Base-by-base conservation (phyloP, 2,113 vertebrate species). In the Dromaius novaehollandiae region DNA sequence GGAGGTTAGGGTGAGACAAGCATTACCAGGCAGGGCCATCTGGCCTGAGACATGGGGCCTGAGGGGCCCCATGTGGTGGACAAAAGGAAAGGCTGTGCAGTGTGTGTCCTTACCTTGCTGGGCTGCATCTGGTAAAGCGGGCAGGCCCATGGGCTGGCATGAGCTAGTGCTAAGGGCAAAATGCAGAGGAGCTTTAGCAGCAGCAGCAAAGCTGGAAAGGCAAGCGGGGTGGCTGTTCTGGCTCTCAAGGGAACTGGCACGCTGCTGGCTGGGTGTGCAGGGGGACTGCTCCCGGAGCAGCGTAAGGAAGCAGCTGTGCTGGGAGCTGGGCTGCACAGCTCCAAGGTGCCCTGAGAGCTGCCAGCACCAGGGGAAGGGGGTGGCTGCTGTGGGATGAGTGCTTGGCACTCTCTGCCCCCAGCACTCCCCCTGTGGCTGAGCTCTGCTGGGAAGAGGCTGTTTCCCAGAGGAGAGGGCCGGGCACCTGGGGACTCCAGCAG, bases 121-220 rank as follows among this genome's bases (percentile, higher is more conserved):
- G 77, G 97, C 95, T 22, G 95, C 84, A 87, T 97, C 97, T 46
- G 96, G 91, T 64, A 75, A 70, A 66, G 86, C 44, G 60, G 74
- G 75, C 22, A 97, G 89, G 60, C 95, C 92, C 91, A 96, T 96
- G 55, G 97, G 95, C 60, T 98, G 97, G 36, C 92, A 96, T 78
- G 97, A 98, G 36, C 97, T 96, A 74, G 95, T 96, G 78, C 97
- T 98, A 91, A 71, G 94, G 25, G 46, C 50, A 90, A 82, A 79
- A 11, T n/a, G 24, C 40, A 56, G 55, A 56, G 55, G 28, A 56
- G 24, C 24, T 56, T 24, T 56, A 30, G 55, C 28, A 13, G 30
- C 14, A 48, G 46, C 18, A 48, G 46, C 18, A 19, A 48, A 48
- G 46, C 18, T 18, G 7, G 46, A 48, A 48, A 18, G 46, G 46